Evolutionary conservation across 2,797 vertebrate species (phyloP).

Genomic region (Poecilia picta): DNA sequence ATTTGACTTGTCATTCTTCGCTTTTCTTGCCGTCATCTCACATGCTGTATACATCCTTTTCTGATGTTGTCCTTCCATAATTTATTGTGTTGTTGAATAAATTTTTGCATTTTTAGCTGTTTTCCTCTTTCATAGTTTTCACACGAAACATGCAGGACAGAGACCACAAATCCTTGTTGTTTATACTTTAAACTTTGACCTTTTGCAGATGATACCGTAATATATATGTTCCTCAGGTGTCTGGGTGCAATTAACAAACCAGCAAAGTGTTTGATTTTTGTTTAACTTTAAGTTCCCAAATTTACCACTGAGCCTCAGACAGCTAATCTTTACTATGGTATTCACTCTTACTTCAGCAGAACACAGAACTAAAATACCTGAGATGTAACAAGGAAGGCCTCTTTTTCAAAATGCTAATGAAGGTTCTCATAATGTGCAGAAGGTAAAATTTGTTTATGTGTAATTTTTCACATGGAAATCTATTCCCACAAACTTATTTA

Average conservation of each 20-base stretch:
- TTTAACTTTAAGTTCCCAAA: background rate
- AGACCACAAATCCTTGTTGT: conserved; percentile 8
- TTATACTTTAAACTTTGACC: conserved; percentile 8
- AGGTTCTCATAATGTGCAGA: background rate
- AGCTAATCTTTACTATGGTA: background rate
- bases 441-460: background rate
- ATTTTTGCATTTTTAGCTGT: conserved; percentile 8
- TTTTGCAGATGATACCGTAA: background rate
- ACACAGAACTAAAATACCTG: background rate
- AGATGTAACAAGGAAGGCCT: background rate
- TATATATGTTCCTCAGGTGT: background rate
- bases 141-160: conserved; percentile 1
- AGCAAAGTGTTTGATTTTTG: conserved; percentile 1
- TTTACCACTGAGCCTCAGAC: background rate
- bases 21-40: conserved; percentile 9
- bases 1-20: conserved; percentile 2
- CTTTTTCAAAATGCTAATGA: background rate
- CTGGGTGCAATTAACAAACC: conserved; percentile 1
- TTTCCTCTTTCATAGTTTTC: conserved; percentile 12
- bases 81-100: conserved; percentile 24
- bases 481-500: no score
- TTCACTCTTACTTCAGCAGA: background rate
- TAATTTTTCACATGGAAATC: background rate
- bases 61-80: background rate
- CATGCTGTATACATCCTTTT: conserved; percentile 19